phyloP scores from a whole-genome alignment of 2,797 vertebrate genomes.

The Hydrocynus forskahlii region DNA sequence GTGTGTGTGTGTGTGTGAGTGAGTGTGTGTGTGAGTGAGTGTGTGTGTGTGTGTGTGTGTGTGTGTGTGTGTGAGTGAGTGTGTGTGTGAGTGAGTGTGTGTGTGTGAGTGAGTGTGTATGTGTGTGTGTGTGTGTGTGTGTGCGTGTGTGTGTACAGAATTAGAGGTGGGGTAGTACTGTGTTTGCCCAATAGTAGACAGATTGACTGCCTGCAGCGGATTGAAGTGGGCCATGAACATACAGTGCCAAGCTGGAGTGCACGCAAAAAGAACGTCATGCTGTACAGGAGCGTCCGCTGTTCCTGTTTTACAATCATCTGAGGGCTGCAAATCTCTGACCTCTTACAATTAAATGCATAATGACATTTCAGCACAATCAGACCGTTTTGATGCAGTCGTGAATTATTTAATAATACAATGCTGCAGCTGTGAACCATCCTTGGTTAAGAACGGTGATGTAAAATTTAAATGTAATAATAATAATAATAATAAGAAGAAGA shows the following conservation, averaged over 20 bases:
- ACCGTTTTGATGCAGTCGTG: neutral
- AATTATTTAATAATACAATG: neutral
- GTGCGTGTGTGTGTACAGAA: constrained; percentile 28
- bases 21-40: too few relatives aligned
- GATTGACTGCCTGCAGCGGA: constrained; percentile 45
- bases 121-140: constrained; percentile 27
- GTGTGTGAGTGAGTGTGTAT: too few relatives aligned
- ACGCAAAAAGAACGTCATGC: constrained; percentile 23
- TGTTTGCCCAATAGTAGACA: constrained; percentile 45
- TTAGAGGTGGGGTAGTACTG: constrained; percentile 21
- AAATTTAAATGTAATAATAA: too few relatives aligned
- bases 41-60: constrained; percentile 17
- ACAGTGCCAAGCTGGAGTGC: neutral
- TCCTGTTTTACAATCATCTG: neutral
- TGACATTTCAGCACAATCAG: neutral
- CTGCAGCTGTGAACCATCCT: neutral
- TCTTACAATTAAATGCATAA: neutral
- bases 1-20: too few relatives aligned
- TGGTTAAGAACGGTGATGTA: neutral
- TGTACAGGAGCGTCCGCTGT: constrained; percentile 14
- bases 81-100: too few relatives aligned
- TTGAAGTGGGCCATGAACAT: constrained; percentile 32
- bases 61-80: constrained; percentile 8
- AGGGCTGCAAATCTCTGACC: neutral
- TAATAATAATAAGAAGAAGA: too few relatives aligned